Evolutionary conservation across 2,113 vertebrate genomes (phyloP), one percentile per base, ranked within the genome.

Genomic region (Riparia riparia): DNA sequence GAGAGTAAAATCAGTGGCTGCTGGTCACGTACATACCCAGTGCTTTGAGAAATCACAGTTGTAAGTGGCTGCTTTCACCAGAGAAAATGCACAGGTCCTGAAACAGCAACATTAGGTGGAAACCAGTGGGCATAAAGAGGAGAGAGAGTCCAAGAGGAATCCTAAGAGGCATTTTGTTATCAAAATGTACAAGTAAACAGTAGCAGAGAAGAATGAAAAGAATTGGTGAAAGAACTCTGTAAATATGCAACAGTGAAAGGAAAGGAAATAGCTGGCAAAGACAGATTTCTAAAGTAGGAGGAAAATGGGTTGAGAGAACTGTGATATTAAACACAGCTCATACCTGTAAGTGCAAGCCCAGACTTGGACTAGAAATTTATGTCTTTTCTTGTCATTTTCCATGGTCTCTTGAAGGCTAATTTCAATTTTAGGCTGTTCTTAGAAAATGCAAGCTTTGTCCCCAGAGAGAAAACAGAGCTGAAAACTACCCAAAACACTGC

Each of bases 391-490:
- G 19, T 70, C 6, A 53, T 91, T 95, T 93, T 81, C 51, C 26
- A 56, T 84, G 57, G 53, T 68, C 28, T 87, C 61, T 78, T 89
- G 34, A 84, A 94, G 45, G 28, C 34, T 76, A 68, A 70, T 86
- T 91, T 90, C 8, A 60, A 47, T 91, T 95, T 86, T 95, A 2
- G 1, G 26, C 69, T 76, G 12, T 70, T 84, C 56, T 89, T 91
- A 78, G 77, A 78, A 92, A 86, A 94, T 56, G 50, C 83, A 68
- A 66, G 76, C 72, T 83, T 81, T 92, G 51, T n/a, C 47, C 61
- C 44, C 64, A 63, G 70, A 93, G 71, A 86, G 63, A 90, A 92
- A 92, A 80, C 50, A 83, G 79, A 90, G 41, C 69, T 89, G 57
- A 79, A 88, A 90, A 8, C 81, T 89, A 61, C 69, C 42, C 86